Evolutionary conservation across 2,113 vertebrate species (phyloP), one percentile per base, ranked within the genome.

Genomic region (Pachyramphus minor): DNA sequence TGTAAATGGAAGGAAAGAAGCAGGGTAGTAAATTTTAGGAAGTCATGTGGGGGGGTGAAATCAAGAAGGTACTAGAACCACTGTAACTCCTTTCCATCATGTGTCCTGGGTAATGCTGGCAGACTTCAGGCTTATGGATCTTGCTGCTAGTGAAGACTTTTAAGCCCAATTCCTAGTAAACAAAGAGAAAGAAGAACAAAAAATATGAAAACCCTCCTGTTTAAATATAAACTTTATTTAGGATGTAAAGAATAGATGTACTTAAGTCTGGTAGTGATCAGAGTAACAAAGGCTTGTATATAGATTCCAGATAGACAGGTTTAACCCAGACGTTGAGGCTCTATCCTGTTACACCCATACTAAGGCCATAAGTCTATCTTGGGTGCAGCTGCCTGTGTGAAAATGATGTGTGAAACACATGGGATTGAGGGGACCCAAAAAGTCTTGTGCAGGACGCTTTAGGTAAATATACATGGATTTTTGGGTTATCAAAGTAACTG

Each of bases 101-200:
- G 78, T 88, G 82, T 72, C 53, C 82, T 67, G 93, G 64, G 27
- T 93, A 85, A 84, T 76, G 60, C 41, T 87, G 69, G 85, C 97
- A 97, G 84, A 95, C 44, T 89, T 95, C 88, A 84, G 97, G 97
- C 74, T 97, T 98, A 53, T 58, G 92, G 91, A 98, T 97, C 88
- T 97, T 96, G 89, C 92, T 92, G 84, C 97, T 98, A 44, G 98
- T 98, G 63, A 98, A 97, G 79, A 96, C 96, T 85, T 95, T 98
- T 87, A 98, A 97, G 84, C 96, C 96, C 93, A 97, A 86, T 41
- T 89, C 92, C 98, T 98, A 80, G 62, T 69, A 97, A 96, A 74
- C 37, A 97, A 95, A 96, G 58, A 58, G 92, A 94, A 58, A 95
- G 27, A 39, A 52, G 17, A 92, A 93, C 24, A 96, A 83, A 91